Evolutionary conservation across 2,113 vertebrate genomes (phyloP).

Genomic region (Poeciliopsis prolifica): DNA sequence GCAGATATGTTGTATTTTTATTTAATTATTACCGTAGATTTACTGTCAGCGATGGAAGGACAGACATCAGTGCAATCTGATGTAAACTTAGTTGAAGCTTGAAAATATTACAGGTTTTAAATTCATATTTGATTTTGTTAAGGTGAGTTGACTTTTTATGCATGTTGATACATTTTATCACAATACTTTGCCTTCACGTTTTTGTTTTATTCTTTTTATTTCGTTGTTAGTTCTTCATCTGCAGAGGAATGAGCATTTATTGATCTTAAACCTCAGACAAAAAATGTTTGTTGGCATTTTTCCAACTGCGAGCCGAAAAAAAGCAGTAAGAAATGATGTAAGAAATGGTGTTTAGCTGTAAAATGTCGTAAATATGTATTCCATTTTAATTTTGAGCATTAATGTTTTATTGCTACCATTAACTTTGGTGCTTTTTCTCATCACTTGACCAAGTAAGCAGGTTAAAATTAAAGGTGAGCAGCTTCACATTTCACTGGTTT

Average conservation of each 20-base stretch:
- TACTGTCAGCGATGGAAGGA: neutral
- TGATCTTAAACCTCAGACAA: neutral
- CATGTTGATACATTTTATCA: neutral
- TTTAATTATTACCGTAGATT: neutral
- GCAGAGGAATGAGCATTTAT: neutral
- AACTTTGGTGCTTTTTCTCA: neutral
- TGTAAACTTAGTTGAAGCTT: neutral
- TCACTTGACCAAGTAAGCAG: neutral
- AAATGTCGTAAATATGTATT: neutral
- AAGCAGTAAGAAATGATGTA: neutral
- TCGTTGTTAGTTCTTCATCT: neutral
- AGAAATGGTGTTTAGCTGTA: neutral
- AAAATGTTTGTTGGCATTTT: neutral
- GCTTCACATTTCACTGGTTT: neutral
- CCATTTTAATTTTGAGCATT: neutral
- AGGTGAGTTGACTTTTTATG: conserved; percentile 2
- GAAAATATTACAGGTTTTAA: neutral
- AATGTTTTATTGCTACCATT: neutral
- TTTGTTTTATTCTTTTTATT: neutral
- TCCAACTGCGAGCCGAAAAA: neutral
- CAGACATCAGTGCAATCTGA: neutral
- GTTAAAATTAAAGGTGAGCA: neutral
- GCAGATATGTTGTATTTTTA: neutral
- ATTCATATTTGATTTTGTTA: neutral
- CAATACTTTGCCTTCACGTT: neutral